Conservation (phyloP, 2,113 vertebrate species). For the Gila orcuttii region DNA sequence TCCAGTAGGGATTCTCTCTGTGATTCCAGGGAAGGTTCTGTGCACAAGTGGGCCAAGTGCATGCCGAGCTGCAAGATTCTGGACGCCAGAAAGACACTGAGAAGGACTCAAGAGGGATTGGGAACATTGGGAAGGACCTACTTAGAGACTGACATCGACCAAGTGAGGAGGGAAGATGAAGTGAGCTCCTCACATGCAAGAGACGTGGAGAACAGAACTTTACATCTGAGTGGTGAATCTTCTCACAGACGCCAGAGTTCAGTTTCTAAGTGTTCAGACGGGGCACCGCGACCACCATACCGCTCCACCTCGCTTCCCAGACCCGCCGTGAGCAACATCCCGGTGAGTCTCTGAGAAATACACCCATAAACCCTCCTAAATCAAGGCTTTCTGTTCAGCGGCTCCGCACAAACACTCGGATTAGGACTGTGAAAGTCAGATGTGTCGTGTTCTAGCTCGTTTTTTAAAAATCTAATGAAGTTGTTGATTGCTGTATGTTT, state of each 20-base stretch:
- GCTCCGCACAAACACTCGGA: background rate
- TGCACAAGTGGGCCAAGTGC: conserved; percentile 66
- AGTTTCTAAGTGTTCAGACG: background rate
- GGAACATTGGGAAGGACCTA: conserved; percentile 65
- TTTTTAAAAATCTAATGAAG: background rate
- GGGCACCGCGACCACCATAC: background rate
- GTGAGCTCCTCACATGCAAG: conserved; percentile 58
- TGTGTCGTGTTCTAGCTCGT: background rate
- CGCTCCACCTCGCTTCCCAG: conserved; percentile 26
- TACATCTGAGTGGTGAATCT: background rate
- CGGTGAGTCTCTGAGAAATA: conserved; percentile 36
- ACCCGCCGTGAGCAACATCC: background rate
- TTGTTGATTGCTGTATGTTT: background rate
- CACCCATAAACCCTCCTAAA: background rate
- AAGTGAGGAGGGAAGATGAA: conserved; percentile 73
- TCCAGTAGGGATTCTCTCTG: conserved; percentile 56
- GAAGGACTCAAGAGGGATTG: conserved; percentile 54
- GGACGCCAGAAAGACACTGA: conserved; percentile 64
- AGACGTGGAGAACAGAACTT: conserved; percentile 56
- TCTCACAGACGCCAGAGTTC: conserved; percentile 7
- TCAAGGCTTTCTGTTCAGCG: background rate
- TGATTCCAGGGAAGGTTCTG: conserved; percentile 60
- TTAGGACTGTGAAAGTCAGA: background rate
- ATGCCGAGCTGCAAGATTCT: conserved; percentile 69
- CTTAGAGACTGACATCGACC: conserved; percentile 79